These are phyloP conservation scores for Alviniconcha marisindica DNA, from an alignment of 1,140 invertebrate genomes.

Conservation along the genomic window DNA sequence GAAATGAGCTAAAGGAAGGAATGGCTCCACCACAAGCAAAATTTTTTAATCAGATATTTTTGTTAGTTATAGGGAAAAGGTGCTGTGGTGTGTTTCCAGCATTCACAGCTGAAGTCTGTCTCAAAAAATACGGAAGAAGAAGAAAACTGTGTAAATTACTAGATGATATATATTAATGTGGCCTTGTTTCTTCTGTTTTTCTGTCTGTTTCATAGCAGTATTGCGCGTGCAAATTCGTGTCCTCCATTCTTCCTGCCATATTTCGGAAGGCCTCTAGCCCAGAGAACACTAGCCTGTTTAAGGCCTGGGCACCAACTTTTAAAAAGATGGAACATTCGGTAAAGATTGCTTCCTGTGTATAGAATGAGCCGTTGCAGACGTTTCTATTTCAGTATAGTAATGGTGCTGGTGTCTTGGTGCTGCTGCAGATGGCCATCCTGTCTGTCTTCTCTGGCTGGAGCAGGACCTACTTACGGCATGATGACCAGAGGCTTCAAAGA, in stretches of 20 bases:
- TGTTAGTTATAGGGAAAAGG: background rate
- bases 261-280: constrained; percentile 40
- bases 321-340: constrained; percentile 37
- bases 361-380: constrained; percentile 34
- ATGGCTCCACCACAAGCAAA: too few species aligned
- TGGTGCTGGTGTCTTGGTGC: background rate
- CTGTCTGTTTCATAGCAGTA: constrained; percentile 45
- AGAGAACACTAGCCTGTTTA: constrained; percentile 32
- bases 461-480: background rate
- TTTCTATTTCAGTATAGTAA: constrained; percentile 22
- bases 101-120: too few species aligned
- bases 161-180: background rate
- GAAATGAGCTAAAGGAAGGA: too few species aligned
- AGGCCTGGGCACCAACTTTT: constrained; percentile 34
- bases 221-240: constrained; percentile 33
- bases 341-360: constrained; percentile 39
- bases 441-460: background rate
- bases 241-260: constrained; percentile 34
- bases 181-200: constrained; percentile 39
- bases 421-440: background rate
- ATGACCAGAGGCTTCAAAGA: too few species aligned
- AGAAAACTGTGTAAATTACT: too few species aligned
- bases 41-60: too few species aligned
- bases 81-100: background rate
- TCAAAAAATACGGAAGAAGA: too few species aligned